Evolutionary conservation across 2,888 invertebrate species (phyloP).

Genomic region (Argynnis bischoffii): DNA sequence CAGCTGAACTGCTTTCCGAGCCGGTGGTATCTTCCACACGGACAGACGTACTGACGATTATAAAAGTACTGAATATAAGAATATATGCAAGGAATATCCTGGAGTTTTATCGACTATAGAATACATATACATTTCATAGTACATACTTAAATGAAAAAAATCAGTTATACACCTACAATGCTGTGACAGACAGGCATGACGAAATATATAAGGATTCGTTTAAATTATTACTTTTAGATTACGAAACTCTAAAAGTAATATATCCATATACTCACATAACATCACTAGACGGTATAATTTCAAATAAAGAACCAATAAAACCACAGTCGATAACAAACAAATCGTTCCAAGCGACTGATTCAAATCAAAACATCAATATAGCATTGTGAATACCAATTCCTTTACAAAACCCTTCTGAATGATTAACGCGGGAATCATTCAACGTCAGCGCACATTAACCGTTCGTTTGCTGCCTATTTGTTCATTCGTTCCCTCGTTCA

Average conservation of each 20-base stretch:
- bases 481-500: constrained; percentile 42
- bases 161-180: too few species aligned
- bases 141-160: too few species aligned
- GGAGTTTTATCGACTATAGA: too few species aligned
- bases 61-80: too few species aligned
- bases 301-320: constrained; percentile 28
- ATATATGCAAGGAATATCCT: too few species aligned
- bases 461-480: constrained; percentile 45
- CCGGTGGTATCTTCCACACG: too few species aligned
- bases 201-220: too few species aligned
- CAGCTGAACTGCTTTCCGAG: too few species aligned
- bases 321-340: constrained; percentile 38
- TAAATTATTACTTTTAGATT: too few species aligned
- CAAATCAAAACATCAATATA: constrained; percentile 43
- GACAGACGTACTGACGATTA: too few species aligned
- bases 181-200: too few species aligned
- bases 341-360: constrained; percentile 38
- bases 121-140: too few species aligned
- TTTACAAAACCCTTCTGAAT: constrained; percentile 38
- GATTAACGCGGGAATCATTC: constrained; percentile 46
- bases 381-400: constrained; percentile 37
- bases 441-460: constrained; percentile 44
- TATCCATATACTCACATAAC: background rate
- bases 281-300: constrained; percentile 16
- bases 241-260: background rate